A percentile compares a stretch with the other conserved stretches of the same genome.
Conservation (phyloP, 1,140 invertebrate species). For the Paraescarpia echinospica region DNA sequence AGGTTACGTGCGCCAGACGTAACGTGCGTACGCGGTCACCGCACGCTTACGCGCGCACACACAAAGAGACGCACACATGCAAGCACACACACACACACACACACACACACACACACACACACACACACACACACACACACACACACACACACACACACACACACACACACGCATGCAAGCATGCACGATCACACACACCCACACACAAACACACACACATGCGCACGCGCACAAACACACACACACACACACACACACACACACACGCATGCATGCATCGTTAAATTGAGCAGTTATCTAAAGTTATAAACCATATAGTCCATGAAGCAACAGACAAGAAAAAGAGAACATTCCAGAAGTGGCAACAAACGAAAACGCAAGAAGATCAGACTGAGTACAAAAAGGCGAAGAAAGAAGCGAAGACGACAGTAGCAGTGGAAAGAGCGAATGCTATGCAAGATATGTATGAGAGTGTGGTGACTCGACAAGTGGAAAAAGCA, state of each 20-base stretch:
- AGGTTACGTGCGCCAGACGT: background rate
- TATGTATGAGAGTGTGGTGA: too few relatives aligned
- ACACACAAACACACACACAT: background rate
- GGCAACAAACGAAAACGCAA: too few relatives aligned
- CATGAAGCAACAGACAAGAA: too few relatives aligned
- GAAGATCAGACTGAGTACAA: too few relatives aligned
- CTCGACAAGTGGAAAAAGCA: too few relatives aligned
- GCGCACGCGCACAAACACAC: background rate
- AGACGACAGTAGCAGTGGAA: too few relatives aligned
- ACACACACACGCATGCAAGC: background rate
- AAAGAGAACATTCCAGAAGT: too few relatives aligned
- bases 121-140: background rate
- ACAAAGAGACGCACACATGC: background rate
- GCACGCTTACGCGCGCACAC: background rate
- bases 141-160: background rate
- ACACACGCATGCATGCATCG: background rate
- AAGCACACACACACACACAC: background rate
- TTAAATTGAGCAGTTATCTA: too few relatives aligned
- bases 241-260: conserved; percentile 3
- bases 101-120: background rate
- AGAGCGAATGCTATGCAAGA: too few relatives aligned
- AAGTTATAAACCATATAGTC: too few relatives aligned
- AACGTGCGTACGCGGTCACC: too few relatives aligned
- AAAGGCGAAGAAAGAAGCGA: too few relatives aligned
- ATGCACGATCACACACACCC: background rate